phyloP scores from a whole-genome alignment of 2,888 invertebrate genomes.

The Craniophora ligustri region DNA sequence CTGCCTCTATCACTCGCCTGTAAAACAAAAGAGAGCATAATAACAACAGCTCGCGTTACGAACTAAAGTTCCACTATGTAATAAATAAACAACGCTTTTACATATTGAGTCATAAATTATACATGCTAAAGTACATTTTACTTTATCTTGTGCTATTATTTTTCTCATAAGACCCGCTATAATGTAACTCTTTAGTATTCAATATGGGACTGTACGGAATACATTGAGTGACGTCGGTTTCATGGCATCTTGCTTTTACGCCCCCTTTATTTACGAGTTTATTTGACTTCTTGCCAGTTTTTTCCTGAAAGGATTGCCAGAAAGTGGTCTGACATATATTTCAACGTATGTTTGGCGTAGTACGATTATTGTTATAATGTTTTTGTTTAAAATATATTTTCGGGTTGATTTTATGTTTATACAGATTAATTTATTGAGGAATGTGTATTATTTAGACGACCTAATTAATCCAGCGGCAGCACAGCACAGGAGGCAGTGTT shows the following conservation, averaged over 20 bases:
- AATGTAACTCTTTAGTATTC: conserved; percentile 16
- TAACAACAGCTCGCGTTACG: too few relatives aligned
- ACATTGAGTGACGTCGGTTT: conserved; percentile 37
- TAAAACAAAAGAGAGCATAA: too few relatives aligned
- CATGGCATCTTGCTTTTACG: conserved; percentile 36
- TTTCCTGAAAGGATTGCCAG: conserved; percentile 36
- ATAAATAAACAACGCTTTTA: too few relatives aligned
- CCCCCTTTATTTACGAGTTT: conserved; percentile 68
- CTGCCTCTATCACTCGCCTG: too few relatives aligned
- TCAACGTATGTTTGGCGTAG: conserved; percentile 1
- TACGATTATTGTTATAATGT: neutral
- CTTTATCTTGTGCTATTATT: neutral
- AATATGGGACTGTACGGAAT: conserved; percentile 20
- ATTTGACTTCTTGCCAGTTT: conserved; percentile 73
- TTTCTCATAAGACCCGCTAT: neutral
- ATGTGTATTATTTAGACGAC: too few relatives aligned
- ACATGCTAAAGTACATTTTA: neutral
- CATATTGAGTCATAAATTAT: neutral
- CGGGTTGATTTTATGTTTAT: too few relatives aligned
- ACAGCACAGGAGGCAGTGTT: too few relatives aligned
- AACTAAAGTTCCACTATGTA: too few relatives aligned
- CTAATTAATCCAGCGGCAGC: too few relatives aligned
- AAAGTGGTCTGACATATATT: conserved; percentile 34
- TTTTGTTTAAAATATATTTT: neutral
- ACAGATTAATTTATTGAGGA: too few relatives aligned